Base-by-base conservation (phyloP, 2,113 vertebrate genomes). In the Arothron firmamentum region DNA sequence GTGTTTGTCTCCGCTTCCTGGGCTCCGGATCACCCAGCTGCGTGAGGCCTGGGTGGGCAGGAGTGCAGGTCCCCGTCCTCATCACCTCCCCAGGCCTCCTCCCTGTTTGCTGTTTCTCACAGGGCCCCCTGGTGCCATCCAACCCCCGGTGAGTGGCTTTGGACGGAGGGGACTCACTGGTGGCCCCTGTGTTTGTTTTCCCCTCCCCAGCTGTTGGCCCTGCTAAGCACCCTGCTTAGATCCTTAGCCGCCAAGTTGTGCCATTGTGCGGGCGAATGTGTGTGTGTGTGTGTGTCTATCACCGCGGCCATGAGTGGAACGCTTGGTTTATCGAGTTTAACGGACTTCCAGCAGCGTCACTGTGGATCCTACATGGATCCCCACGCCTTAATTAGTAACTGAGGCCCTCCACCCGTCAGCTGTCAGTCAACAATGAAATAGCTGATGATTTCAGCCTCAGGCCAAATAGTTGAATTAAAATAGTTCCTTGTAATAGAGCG, bases 151-250 rank as follows among this genome's bases (percentile, higher is more conserved):
- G 79, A 82, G 77, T 67, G 68, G 54, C 79, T 76, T 74, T 62
- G 68, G 84, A 87, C 78, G 81, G 77, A 85, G 77, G 77, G 82
- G 83, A 83, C 87, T 87, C 87, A 83, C 73, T 76, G 65, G 58
- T 75, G 77, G 84, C 78, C 85, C 64, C 84, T 65, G 49, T 85
- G 78, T 85, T 85, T 85, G 77, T 83, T 87, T 88, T 85, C 65
- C 62, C 75, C 79, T 74, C 59, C 46, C 28, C 65, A 66, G 71
- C 76, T 83, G 80, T 85, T 87, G 75, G 53, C 75, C 80, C 83
- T 83, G 65, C 70, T 78, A 85, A 88, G 85, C 73, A 31, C 76
- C 76, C 74, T 65, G 82, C 79, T 89, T n/a, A n/a, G n/a, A n/a
- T n/a, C n/a, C n/a, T n/a, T 84, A 87, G 79, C 72, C 72, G 61